These are phyloP conservation scores for Oceanodroma tethys DNA, from an alignment of 2,113 vertebrate species.

Conservation along the genomic window DNA sequence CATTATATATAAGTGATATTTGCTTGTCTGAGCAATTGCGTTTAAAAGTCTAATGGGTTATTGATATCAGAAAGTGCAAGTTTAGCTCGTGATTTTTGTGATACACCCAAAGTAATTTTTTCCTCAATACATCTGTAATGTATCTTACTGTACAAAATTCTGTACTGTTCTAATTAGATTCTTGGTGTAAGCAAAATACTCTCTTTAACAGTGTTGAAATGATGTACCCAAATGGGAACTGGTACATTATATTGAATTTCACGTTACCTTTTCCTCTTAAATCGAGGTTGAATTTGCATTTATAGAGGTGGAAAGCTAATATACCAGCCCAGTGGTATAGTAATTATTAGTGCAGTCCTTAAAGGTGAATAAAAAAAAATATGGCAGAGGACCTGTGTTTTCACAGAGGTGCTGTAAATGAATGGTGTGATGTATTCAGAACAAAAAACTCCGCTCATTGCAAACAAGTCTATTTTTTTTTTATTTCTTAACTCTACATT, in stretches of 20 bases:
- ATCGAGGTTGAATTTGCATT: neutral
- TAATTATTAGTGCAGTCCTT: neutral
- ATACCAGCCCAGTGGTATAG: neutral
- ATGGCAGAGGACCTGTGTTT: neutral
- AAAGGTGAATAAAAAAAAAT: neutral
- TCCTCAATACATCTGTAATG: neutral
- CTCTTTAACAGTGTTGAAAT: neutral
- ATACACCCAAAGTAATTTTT: neutral
- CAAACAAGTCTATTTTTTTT: neutral
- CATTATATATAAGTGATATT: neutral
- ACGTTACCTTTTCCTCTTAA: neutral
- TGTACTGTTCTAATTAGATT: neutral
- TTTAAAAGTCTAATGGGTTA: neutral
- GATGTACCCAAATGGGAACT: neutral
- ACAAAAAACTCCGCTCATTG: neutral
- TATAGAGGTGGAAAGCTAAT: neutral
- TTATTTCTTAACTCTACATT: neutral
- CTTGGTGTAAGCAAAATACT: neutral
- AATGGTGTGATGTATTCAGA: neutral
- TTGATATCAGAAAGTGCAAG: neutral
- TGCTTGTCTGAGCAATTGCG: neutral
- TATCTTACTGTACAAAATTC: neutral
- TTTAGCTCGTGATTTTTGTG: neutral
- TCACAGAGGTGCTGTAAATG: neutral
- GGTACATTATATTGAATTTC: neutral